Evolutionary conservation across 2,888 invertebrate genomes (phyloP), one percentile per base, ranked within the genome.

Genomic region (Rhimphoctona megacephalus): DNA sequence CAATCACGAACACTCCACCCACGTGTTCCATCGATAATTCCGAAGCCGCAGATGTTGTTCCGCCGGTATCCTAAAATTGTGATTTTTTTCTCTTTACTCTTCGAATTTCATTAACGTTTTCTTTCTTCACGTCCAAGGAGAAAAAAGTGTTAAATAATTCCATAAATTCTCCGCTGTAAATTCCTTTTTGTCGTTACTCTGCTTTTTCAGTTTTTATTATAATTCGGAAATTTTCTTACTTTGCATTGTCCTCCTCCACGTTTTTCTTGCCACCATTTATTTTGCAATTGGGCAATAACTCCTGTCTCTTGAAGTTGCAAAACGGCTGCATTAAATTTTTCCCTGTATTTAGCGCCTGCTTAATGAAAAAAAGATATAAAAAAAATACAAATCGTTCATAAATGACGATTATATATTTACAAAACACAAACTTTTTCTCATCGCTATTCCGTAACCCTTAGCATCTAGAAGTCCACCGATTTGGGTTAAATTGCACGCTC

Each of bases 391-490:
- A 46, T 46, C 0, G 6, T 1, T 19, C 43, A 43, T 61, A 22
- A 46, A 64, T 6, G 22, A 5, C 22, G 69, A 33, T 43, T n/a
- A 9, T 4, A 25, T 25, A 8, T 57, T 22, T 17, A 33, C 30
- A n/a, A 17, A 22, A n/a, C 11, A 64, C 73, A 93, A 94, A 97
- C 98, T 96, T 95, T 97, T 97, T 90, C 96, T 96, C 96, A 98
- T 97, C 11, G 97, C 98, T 67, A 98, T 97, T 14, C 98, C 98
- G 91, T 98, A 98, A 78, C 98, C 98, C 94, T 98, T 98, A 88
- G 96, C 96, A 91, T 98, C 98, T 14, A 98, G 93, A 8, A 97
- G 94, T 0, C 97, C 97, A 0, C 97, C 97, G 17, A 97, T 95
- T 95, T 96, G 96, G 0, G 96, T 96, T 77, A 98, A 96, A 84